A percentile compares a stretch with the other conserved stretches of the same genome.
These are phyloP conservation scores for Mellilla xanthometata DNA, from an alignment of 2,888 invertebrate genomes.

Conservation along the genomic window DNA sequence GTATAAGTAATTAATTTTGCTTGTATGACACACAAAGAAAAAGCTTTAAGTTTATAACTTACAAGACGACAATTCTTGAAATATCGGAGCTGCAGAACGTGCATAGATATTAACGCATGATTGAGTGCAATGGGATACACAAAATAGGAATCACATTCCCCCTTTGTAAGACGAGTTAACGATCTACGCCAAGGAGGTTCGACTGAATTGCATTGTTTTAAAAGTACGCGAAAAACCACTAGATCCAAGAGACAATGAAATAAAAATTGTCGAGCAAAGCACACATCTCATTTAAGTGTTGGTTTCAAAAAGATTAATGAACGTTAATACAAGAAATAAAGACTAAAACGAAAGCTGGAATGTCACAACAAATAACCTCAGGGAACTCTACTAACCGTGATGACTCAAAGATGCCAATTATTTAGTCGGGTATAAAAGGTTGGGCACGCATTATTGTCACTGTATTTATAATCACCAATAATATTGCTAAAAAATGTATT, in stretches of 20 bases:
- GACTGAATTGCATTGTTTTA: slow-evolving; percentile 33
- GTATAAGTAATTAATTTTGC: no score
- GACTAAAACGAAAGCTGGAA: slow-evolving; percentile 22
- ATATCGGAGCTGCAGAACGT: background rate
- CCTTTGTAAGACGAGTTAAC: slow-evolving; percentile 49
- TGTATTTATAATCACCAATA: slow-evolving; percentile 62
- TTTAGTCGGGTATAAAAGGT: slow-evolving; percentile 71
- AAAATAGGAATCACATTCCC: slow-evolving; percentile 28
- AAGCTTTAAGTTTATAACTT: background rate
- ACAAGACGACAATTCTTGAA: background rate
- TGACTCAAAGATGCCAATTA: slow-evolving; percentile 67
- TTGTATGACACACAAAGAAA: background rate
- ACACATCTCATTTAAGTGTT: background rate
- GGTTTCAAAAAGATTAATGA: background rate
- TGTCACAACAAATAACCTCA: slow-evolving; percentile 81
- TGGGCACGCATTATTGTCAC: slow-evolving; percentile 81
- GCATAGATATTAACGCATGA: background rate
- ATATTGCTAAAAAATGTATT: slow-evolving; percentile 68
- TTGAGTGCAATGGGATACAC: slow-evolving; percentile 1
- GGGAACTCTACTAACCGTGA: slow-evolving; percentile 76
- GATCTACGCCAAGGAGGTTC: slow-evolving; percentile 64
- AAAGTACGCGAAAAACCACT: slow-evolving; percentile 14
- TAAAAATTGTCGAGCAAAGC: background rate
- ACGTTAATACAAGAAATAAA: background rate
- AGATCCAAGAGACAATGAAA: background rate